Percentiles rank a stretch among this genome's conserved stretches.
phyloP scores from a whole-genome alignment of 2,888 invertebrate genomes.

The Parnassius glacialis region DNA sequence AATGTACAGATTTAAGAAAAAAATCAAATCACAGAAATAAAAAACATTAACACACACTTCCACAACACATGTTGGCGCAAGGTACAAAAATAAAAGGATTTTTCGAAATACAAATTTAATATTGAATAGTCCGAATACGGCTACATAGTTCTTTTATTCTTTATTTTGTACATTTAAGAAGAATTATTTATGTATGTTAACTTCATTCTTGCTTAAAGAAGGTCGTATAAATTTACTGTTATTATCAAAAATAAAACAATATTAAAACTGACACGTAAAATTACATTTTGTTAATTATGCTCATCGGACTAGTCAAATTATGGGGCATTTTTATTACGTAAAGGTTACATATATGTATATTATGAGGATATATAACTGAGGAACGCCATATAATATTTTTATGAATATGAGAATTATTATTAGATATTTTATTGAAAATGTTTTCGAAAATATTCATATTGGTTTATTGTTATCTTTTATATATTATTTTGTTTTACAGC shows the following conservation, averaged over 20 bases:
- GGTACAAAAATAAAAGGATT: constrained; percentile 50
- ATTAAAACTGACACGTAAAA: neutral
- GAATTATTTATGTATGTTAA: neutral
- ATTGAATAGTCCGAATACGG: constrained; percentile 55
- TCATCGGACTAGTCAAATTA: constrained; percentile 70
- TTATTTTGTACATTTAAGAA: neutral
- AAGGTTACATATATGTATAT: constrained; percentile 23
- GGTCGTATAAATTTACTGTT: neutral
- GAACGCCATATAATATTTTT: constrained; percentile 46
- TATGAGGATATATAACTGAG: constrained; percentile 44
- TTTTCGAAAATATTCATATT: constrained; percentile 1
- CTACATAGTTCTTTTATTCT: neutral
- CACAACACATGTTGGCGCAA: constrained; percentile 47
- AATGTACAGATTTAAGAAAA: constrained; percentile 54
- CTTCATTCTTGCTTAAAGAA: neutral
- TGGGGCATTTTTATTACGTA: constrained; percentile 21
- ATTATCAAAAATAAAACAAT: constrained; percentile 4
- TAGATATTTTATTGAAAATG: constrained; percentile 19
- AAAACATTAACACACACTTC: constrained; percentile 60
- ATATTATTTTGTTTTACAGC: neutral
- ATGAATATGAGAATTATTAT: neutral
- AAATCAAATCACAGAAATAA: constrained; percentile 71
- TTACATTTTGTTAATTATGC: constrained; percentile 32
- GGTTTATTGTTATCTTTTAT: neutral
- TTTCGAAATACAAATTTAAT: constrained; percentile 2